Base-by-base conservation (phyloP, 2,797 vertebrate species). In the Molossus alvarezi region DNA sequence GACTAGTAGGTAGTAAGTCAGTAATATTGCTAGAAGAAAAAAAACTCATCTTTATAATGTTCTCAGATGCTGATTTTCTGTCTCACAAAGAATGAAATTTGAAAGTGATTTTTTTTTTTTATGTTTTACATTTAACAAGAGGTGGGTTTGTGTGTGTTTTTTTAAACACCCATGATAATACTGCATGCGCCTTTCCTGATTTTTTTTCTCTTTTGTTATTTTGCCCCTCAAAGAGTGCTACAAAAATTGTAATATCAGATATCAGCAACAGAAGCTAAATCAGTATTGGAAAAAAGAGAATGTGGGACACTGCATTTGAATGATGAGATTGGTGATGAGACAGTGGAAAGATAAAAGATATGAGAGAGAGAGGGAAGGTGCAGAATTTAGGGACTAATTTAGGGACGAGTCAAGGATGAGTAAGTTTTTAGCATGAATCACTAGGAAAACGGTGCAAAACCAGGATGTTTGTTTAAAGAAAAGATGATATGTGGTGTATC, bases 241-340 rank as follows among this genome's bases (percentile, higher is more conserved):
- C 55, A 37, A 76, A 67, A 53, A 41, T 33, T 79, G 3, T 75
- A 62, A 91, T 79, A 41, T 41, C 29, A 84, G 72, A 48, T 21
- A 69, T 94, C 33, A 51, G 29, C 53, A 81, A 62, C 84, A 76
- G 55, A 95, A 73, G 51, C 37, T 21, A n/a, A 81, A 75, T 55
- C 20, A 71, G 7, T 37, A 9, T 10, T 88, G 41, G 41, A 37
- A 90, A 90, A 90, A 27, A 75, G 33, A 72, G 48, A 20, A 18
- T 2, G 13, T 27, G 20, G 73, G 10, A 77, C 53, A 0, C 17
- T 13, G 45, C 72, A 51, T 4, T 60, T 33, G 13, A 41, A 4
- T 81, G 21, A 53, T 3, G 13, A 25, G 27, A 48, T 12, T 65
- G 37, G 53, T 0, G 0, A 51, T 23, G 29, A 81, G 69, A 67